These are phyloP conservation scores for Corythornis leucogaster DNA, from an alignment of 2,797 vertebrate genomes.

Conservation along the genomic window DNA sequence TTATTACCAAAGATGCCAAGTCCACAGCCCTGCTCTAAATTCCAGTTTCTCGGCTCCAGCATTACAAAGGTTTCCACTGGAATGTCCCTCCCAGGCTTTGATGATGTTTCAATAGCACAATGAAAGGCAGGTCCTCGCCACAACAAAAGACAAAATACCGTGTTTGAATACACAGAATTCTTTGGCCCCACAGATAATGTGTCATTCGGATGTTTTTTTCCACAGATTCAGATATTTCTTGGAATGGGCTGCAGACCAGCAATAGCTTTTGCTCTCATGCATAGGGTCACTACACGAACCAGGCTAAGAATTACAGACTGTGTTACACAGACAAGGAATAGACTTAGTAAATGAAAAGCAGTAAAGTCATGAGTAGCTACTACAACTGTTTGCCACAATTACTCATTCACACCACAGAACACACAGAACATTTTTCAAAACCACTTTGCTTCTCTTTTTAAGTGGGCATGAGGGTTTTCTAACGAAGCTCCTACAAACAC, in stretches of 20 bases:
- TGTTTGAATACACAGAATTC: conserved; percentile 85
- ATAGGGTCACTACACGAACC: neutral
- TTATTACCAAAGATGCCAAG: conserved; percentile 40
- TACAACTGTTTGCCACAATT: neutral
- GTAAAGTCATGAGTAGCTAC: neutral
- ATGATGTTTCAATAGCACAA: conserved; percentile 87
- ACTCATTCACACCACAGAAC: neutral
- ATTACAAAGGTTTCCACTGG: conserved; percentile 81
- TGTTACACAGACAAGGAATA: neutral
- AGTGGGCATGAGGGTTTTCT: neutral
- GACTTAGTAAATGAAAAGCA: neutral
- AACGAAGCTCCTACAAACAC: neutral
- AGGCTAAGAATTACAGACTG: neutral
- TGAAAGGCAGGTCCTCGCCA: conserved; percentile 89
- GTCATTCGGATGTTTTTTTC: conserved; percentile 79
- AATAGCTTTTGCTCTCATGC: neutral
- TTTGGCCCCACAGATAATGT: conserved; percentile 80
- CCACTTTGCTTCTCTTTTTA: neutral
- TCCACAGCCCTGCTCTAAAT: conserved; percentile 61
- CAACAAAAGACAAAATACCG: conserved; percentile 86
- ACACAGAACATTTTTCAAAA: neutral
- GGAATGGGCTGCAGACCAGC: conserved; percentile 59
- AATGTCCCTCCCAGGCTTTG: conserved; percentile 89
- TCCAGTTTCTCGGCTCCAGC: conserved; percentile 63
- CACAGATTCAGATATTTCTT: conserved; percentile 76